These are phyloP conservation scores for Sinotaia quadrata DNA, from an alignment of 2,888 invertebrate species.

Conservation along the genomic window DNA sequence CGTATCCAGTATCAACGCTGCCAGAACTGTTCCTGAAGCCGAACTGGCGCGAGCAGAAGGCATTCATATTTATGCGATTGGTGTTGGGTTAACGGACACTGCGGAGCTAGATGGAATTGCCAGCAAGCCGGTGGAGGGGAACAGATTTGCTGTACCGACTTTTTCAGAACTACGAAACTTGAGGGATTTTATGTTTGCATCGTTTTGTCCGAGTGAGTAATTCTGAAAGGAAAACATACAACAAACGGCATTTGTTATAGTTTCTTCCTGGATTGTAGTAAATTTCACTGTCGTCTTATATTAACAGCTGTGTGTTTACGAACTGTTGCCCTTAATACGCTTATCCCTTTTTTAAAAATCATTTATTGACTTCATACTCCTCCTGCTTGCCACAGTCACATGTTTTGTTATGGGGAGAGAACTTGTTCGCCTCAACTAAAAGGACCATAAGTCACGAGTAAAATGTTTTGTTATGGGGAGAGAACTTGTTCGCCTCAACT, in stretches of 20 bases:
- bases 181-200: constrained; percentile 35
- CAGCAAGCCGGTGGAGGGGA: constrained; percentile 40
- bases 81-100: constrained; percentile 44
- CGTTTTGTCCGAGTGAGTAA: constrained; percentile 41
- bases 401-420: too few relatives aligned
- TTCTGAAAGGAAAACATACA: too few relatives aligned
- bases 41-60: constrained; percentile 32
- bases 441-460: too few relatives aligned
- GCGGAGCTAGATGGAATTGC: constrained; percentile 47
- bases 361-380: too few relatives aligned
- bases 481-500: too few relatives aligned
- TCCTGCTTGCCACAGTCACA: too few relatives aligned
- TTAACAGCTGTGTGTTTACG: too few relatives aligned
- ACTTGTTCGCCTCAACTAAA: too few relatives aligned
- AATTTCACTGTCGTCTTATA: neutral
- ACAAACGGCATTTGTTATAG: neutral
- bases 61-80: constrained; percentile 49
- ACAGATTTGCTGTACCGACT: constrained; percentile 43
- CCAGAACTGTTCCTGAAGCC: constrained; percentile 45
- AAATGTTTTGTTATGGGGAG: too few relatives aligned
- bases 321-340: too few relatives aligned
- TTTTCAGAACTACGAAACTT: constrained; percentile 44
- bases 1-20: constrained; percentile 54
- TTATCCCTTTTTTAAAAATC: too few relatives aligned
- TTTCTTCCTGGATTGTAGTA: neutral